Evolutionary conservation across 1,140 invertebrate genomes (phyloP).

Genomic region (Scaptomyza montana): DNA sequence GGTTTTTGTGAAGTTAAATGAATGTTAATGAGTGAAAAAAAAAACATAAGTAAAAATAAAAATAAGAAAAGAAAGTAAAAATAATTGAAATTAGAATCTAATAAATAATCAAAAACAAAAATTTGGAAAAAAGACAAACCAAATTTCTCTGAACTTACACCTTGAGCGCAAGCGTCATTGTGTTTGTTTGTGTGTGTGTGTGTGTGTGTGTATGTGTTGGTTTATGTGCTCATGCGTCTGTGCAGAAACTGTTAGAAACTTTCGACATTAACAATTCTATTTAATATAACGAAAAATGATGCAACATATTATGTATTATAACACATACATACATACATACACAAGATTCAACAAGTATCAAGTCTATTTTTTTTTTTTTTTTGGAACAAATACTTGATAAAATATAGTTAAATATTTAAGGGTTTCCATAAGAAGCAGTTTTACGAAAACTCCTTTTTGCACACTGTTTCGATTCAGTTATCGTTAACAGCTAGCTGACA

Average conservation of each 20-base stretch:
- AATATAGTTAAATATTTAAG: too few species aligned
- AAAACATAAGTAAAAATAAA: constrained; percentile 1
- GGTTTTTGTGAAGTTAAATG: too few species aligned
- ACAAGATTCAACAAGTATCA: not conserved
- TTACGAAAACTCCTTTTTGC: too few species aligned
- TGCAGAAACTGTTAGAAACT: not conserved
- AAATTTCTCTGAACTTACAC: not conserved
- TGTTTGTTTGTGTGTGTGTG: constrained; percentile 18
- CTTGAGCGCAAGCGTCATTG: too few species aligned
- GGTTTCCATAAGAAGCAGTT: too few species aligned
- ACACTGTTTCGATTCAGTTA: too few species aligned
- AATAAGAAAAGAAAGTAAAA: constrained; percentile 35
- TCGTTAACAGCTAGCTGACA: too few species aligned
- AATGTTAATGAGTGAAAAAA: constrained; percentile 7
- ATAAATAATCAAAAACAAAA: constrained; percentile 8
- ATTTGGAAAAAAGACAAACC: constrained; percentile 23
- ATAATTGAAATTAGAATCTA: constrained; percentile 19
- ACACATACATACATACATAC: not conserved
- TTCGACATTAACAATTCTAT: not conserved
- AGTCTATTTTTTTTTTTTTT: too few species aligned
- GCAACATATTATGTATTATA: not conserved
- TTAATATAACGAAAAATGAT: not conserved
- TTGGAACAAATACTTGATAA: too few species aligned
- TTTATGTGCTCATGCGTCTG: not conserved
- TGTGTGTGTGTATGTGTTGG: constrained; percentile 1